Base-by-base conservation (phyloP, 1,140 invertebrate genomes). In the Thalassaphorura encarpata region DNA sequence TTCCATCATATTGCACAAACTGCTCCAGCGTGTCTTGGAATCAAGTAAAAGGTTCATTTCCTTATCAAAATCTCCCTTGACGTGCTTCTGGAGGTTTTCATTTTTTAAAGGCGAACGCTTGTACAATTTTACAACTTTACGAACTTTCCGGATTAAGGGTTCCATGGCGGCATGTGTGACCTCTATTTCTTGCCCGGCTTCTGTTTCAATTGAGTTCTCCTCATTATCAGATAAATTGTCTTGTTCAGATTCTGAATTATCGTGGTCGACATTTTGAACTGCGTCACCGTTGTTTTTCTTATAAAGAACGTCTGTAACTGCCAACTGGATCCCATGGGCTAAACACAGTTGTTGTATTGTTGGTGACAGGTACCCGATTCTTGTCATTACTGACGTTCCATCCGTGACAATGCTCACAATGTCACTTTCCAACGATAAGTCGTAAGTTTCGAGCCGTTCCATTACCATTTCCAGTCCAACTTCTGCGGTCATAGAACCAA, bases 291-390 rank as follows among this genome's bases (percentile, higher is more conserved):
- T n/a, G n/a, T 46, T 19, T 46, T 8, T 6, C 40, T 24, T 52
- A 26, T 59, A 59, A 11, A 59, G 33, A 21, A 33, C 18, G 16
- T 59, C 41, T 1, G 33, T 27, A 13, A 59, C 51, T 27, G 29
- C 56, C 18, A 56, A 43, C 23, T 56, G 46, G 5, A 56, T 48
- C 4, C 43, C 54, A 21, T 55, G 54, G 8, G 45, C 54, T 5
- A 55, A 36, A 28, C 43, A 55, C 11, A 55, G 18, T 24, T 55
- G 54, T 23, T 55, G 54, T 6, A 24, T 18, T 5, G 24, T 27
- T 33, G 15, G 3, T 4, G 46, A 42, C 6, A 21, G 3, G 2
- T 33, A 2, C 13, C 47, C 47, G 6, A 56, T n/a, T 43, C 41
- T 56, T 33, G 5, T 39, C 54, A 56, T 56, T 31, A 56, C 48